These are phyloP conservation scores for Tarsius wallacei DNA, from an alignment of 2,797 vertebrate species.

Conservation along the genomic window DNA sequence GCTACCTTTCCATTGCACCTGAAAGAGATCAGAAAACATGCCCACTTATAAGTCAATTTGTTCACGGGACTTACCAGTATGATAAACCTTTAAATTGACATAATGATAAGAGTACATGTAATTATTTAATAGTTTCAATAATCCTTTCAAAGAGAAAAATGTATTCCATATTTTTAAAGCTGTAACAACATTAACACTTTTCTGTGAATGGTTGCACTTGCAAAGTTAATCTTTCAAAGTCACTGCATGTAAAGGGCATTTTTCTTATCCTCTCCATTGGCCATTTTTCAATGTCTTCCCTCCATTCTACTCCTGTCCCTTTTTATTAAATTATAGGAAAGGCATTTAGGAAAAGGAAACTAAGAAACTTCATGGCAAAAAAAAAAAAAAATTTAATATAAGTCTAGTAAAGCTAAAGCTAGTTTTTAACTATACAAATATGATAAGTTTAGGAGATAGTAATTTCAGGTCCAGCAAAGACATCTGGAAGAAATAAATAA, in stretches of 20 bases:
- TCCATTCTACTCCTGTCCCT: not conserved
- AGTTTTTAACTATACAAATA: slow-evolving; percentile 79
- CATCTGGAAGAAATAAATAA: slow-evolving; percentile 79
- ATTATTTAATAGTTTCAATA: slow-evolving; percentile 43
- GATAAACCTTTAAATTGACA: slow-evolving; percentile 42
- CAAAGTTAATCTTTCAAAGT: slow-evolving; percentile 37
- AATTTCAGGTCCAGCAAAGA: slow-evolving; percentile 74
- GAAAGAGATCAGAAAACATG: slow-evolving; percentile 54
- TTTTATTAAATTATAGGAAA: slow-evolving; percentile 64
- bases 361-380: slow-evolving; percentile 1
- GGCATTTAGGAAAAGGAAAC: slow-evolving; percentile 60
- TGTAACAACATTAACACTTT: slow-evolving; percentile 33
- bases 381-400: not conserved
- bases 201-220: not conserved
- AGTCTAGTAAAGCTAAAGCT: slow-evolving; percentile 67
- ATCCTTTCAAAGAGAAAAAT: slow-evolving; percentile 36
- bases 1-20: not conserved
- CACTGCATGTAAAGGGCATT: not conserved
- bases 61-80: not conserved
- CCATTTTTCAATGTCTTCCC: slow-evolving; percentile 50
- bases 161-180: not conserved
- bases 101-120: not conserved
- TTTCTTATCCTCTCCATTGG: not conserved
- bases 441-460: slow-evolving; percentile 66
- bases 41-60: not conserved